A percentile compares a stretch with the other conserved stretches of the same genome.
phyloP scores from a whole-genome alignment of 2,113 vertebrate genomes.

The Zonotrichia leucophrys region DNA sequence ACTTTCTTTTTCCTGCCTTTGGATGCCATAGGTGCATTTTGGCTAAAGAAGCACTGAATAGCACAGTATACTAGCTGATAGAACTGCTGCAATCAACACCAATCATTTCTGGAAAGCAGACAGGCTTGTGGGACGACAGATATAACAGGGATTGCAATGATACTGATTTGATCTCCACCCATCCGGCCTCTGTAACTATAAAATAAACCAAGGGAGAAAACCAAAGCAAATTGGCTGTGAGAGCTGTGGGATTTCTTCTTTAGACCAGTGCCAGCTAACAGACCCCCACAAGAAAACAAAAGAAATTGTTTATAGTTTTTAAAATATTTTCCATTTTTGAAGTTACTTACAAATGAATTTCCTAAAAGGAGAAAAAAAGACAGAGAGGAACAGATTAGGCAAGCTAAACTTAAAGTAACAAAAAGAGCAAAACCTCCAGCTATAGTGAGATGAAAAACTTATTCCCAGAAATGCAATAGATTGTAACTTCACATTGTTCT shows the following conservation, averaged over 20 bases:
- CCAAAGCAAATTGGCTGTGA: conserved; percentile 11
- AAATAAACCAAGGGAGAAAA: conserved; percentile 52
- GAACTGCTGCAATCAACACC: conserved; percentile 22
- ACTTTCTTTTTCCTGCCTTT: not conserved
- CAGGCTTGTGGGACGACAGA: conserved; percentile 11
- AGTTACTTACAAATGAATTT: not conserved
- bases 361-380: not conserved
- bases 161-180: conserved; percentile 37
- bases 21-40: not conserved
- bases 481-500: not conserved
- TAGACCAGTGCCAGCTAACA: not conserved
- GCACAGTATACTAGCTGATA: not conserved
- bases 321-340: conserved; percentile 50
- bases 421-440: not conserved
- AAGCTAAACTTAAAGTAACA: not conserved
- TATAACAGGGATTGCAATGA: not conserved
- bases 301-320: not conserved
- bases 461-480: not conserved
- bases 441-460: not conserved
- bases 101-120: conserved; percentile 26
- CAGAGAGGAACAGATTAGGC: not conserved
- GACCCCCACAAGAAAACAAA: conserved; percentile 8
- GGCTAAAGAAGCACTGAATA: not conserved
- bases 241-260: conserved; percentile 35
- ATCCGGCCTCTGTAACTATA: conserved; percentile 32